Percentiles rank a stretch among this genome's conserved stretches.
phyloP scores from a whole-genome alignment of 2,888 invertebrate genomes.

The Cheilosia soror region DNA sequence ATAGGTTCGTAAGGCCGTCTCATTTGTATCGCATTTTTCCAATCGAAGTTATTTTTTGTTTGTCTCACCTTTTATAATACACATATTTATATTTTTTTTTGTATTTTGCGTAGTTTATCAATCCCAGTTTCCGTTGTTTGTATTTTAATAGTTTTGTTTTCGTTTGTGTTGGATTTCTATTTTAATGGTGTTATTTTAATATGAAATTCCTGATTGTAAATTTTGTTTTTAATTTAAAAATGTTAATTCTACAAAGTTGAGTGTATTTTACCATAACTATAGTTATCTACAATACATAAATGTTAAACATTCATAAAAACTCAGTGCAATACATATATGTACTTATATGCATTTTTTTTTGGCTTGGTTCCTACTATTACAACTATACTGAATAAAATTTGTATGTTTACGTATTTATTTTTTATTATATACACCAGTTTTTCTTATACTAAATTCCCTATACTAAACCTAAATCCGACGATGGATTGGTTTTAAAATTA shows the following conservation, averaged over 20 bases:
- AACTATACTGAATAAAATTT: conserved; percentile 64
- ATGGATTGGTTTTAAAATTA: conserved; percentile 10
- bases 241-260: conserved; percentile 50
- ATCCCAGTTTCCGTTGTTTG: conserved; percentile 60
- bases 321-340: conserved; percentile 69
- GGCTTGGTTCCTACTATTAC: conserved; percentile 47
- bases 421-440: conserved; percentile 44
- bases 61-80: conserved; percentile 18
- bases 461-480: conserved; percentile 7
- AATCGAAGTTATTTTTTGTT: conserved; percentile 47
- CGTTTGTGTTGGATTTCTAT: conserved; percentile 68
- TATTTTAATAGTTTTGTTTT: conserved; percentile 60
- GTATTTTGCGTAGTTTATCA: conserved; percentile 60
- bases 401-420: conserved; percentile 72
- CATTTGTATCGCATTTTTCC: conserved; percentile 75
- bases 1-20: conserved; percentile 77
- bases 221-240: conserved; percentile 38
- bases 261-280: conserved; percentile 52
- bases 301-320: conserved; percentile 73
- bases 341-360: conserved; percentile 50
- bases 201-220: conserved; percentile 78
- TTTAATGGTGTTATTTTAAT: conserved; percentile 62
- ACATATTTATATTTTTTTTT: conserved; percentile 47
- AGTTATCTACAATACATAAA: conserved; percentile 56
- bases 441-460: conserved; percentile 14